phyloP scores from a whole-genome alignment of 1,140 invertebrate species.

The Cherax destructor region DNA sequence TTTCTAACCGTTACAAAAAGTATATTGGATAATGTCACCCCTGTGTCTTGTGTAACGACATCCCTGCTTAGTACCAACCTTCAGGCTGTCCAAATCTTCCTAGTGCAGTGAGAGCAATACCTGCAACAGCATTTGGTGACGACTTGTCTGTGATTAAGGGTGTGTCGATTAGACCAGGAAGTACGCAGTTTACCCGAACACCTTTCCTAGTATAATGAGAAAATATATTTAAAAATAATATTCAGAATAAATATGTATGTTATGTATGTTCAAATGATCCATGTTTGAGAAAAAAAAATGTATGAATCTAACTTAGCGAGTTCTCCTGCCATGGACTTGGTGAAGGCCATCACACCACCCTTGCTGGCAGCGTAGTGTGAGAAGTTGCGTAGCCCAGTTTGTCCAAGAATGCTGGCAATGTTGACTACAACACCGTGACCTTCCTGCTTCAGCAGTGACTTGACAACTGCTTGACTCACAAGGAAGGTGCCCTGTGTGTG shows the following conservation, averaged over 20 bases:
- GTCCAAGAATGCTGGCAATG: constrained; percentile 89
- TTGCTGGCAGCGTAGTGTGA: constrained; percentile 93
- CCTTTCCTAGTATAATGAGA: constrained; percentile 75
- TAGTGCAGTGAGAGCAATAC: constrained; percentile 82
- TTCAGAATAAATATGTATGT: too few species aligned
- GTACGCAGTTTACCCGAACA: constrained; percentile 86
- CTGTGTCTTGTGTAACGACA: too few species aligned
- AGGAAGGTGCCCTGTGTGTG: constrained; percentile 85
- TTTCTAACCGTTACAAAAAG: too few species aligned
- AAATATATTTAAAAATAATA: constrained; percentile 65
- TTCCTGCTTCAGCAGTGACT: constrained; percentile 82
- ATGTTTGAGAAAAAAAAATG: too few species aligned
- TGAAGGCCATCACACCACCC: constrained; percentile 90
- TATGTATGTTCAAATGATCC: too few species aligned
- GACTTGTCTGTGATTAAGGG: constrained; percentile 83
- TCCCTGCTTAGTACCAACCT: constrained; percentile 75
- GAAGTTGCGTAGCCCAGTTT: constrained; percentile 90
- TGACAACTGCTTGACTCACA: constrained; percentile 85
- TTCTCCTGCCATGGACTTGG: constrained; percentile 89
- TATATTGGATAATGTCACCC: too few species aligned
- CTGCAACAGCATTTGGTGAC: constrained; percentile 84
- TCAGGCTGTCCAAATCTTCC: constrained; percentile 84
- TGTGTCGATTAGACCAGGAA: constrained; percentile 92
- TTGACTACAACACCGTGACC: constrained; percentile 80
- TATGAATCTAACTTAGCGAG: constrained; percentile 78